Conservation (phyloP, 2,888 invertebrate species). For the Geophilus truncorum region DNA sequence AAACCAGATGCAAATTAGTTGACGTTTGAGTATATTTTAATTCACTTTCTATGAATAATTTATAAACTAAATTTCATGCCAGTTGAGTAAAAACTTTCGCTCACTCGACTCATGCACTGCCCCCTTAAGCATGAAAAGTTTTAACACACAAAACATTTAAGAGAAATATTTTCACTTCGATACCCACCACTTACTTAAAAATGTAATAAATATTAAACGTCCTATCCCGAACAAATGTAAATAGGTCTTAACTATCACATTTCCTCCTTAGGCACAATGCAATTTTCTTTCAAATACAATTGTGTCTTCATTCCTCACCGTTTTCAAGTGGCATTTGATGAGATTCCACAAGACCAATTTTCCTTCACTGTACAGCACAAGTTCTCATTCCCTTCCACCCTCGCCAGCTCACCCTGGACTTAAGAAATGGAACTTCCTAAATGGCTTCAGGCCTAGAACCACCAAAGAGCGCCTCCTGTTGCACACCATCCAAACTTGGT, state of each 20-base stretch:
- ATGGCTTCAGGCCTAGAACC: neutral
- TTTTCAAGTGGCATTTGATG: neutral
- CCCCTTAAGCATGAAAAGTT: neutral
- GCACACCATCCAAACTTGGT: slow-evolving; percentile 17
- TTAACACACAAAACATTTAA: neutral
- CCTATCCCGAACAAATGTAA: neutral
- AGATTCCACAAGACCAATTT: neutral
- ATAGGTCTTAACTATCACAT: neutral
- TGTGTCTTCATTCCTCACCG: neutral
- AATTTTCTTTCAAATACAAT: neutral
- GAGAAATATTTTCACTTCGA: neutral
- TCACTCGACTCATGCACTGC: neutral
- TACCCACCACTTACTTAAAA: neutral
- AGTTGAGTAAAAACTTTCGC: no score
- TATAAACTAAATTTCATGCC: no score
- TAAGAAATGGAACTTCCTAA: neutral
- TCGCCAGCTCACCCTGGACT: neutral
- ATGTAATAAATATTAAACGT: neutral
- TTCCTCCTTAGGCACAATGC: neutral
- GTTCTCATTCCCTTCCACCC: neutral
- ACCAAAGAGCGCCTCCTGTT: slow-evolving; percentile 22
- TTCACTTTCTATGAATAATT: no score
- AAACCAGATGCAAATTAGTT: no score
- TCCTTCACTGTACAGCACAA: no score
- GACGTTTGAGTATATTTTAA: no score